Base-by-base conservation (phyloP, 2,888 invertebrate species). In the Alcis repandata region DNA sequence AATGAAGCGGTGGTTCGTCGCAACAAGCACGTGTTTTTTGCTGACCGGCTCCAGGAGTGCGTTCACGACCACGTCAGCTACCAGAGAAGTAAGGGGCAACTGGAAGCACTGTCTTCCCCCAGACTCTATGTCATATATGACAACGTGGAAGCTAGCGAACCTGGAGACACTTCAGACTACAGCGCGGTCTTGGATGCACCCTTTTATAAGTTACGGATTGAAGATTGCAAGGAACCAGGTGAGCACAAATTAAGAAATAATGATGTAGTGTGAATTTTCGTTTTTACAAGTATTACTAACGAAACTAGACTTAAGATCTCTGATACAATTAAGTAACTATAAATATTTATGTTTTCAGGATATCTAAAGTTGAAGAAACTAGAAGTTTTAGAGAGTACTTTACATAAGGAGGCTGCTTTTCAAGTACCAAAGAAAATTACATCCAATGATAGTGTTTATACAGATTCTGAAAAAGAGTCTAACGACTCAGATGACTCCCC, bases 81-180 rank as follows among this genome's bases (percentile, higher is more conserved):
- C 74, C 91, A 86, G 69, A 82, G 80, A 45, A 73, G 69, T 15
- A 78, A 80, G 17, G 84, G 87, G 9, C 82, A 84, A 22, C 66
- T 85, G 0, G 95, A 96, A 79, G 94, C 95, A 0, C 80, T 97
- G 17, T 94, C 95, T 41, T 91, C 95, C 0, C 95, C 95, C 43
- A 92, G 96, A 45, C 94, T 96, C 53, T 96, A 94, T 76, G 94
- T 96, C 32, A 94, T 96, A 9, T 95, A 96, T 74, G 96, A 97
- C 75, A 96, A 96, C 66, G 94, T 97, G 36, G 96, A 96, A 76
- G 95, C 97, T 10, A 94, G 95, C 41, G 95, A 96, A 58, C 94
- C 95, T 0, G 94, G 94, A 43, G 95, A 96, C 71, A 93, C 94
- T 0, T 90, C 94, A 9, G 94, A 94, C 70, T 95, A 95, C 71